These are phyloP conservation scores for Alexandromys fortis DNA, from an alignment of 2,113 vertebrate genomes.

Conservation along the genomic window DNA sequence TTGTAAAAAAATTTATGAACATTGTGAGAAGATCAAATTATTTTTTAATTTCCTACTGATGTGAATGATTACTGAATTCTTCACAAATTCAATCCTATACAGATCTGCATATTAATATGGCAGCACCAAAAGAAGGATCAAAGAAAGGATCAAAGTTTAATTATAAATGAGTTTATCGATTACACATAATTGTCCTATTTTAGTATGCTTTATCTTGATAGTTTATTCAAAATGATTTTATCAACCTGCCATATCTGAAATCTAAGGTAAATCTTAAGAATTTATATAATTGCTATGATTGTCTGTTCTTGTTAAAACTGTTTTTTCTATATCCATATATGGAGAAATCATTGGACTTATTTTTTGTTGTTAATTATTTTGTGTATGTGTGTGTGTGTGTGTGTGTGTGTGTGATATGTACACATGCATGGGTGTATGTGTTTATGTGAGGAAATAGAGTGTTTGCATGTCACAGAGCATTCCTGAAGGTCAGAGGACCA, in stretches of 20 bases:
- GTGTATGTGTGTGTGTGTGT: background rate
- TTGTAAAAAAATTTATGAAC: background rate
- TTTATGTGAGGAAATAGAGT: background rate
- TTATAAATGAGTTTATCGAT: background rate
- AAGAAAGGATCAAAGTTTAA: background rate
- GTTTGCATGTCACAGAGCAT: background rate
- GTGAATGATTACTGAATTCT: background rate
- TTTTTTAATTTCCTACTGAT: conserved; percentile 9
- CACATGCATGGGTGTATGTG: background rate
- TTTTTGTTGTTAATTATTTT: background rate
- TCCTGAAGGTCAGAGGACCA: background rate
- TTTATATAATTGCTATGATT: background rate
- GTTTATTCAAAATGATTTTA: background rate
- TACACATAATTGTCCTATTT: background rate
- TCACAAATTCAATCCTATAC: background rate
- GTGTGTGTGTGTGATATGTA: background rate
- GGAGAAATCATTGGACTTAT: background rate
- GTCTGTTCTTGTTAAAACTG: background rate
- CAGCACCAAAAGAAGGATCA: background rate
- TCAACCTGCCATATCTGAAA: background rate
- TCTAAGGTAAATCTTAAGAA: background rate
- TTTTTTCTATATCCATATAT: conserved; percentile 43
- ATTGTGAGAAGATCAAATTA: background rate
- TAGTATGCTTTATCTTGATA: background rate
- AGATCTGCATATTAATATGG: background rate